Evolutionary conservation across 2,113 vertebrate genomes (phyloP), one percentile per base, ranked within the genome.

Genomic region (Pica pica): DNA sequence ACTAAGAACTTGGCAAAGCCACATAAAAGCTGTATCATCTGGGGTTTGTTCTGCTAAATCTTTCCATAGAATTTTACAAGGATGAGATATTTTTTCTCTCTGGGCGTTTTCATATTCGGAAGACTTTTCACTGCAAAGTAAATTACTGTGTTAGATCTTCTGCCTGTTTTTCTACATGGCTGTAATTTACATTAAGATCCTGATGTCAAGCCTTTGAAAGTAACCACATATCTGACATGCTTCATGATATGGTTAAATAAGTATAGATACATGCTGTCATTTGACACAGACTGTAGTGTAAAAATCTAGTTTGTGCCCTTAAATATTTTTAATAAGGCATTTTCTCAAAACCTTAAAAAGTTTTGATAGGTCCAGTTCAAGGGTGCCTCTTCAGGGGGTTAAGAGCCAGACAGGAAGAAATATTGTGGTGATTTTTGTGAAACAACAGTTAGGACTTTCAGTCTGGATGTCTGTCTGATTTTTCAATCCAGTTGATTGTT

Each of bases 51-150:
- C 65, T 50, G 18, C 52, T 77, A 78, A 94, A 47, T 47, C 4
- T 97, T 94, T 89, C 90, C 94, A 35, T 10, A 69, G 87, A 77
- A 41, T 84, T 92, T 88, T 65, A 79, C 46, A 68, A 91, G 65
- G 60, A 84, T 78, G 55, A 89, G 53, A 49, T 18, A 33, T 3
- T 59, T 90, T 93, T 89, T 46, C 46, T 41, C 21, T 59, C 55
- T 47, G 39, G 39, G 30, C 64, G 28, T 59, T 83, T 69, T 83
- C 63, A n/a, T 86, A 46, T 69, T 20, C n/a, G 42, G 13, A 16
- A 56, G 50, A 91, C 46, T 50, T 97, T 95, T 77, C 37, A 39
- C 10, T 71, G 18, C 42, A 44, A 84, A 91, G 27, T 49, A 39
- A 70, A 83, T 93, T 60, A 42, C 8, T 77, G 41, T 87, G 31